A percentile compares a stretch with the other conserved stretches of the same genome.
Conservation (phyloP, 1,140 invertebrate genomes). For the Aethina tumida region DNA sequence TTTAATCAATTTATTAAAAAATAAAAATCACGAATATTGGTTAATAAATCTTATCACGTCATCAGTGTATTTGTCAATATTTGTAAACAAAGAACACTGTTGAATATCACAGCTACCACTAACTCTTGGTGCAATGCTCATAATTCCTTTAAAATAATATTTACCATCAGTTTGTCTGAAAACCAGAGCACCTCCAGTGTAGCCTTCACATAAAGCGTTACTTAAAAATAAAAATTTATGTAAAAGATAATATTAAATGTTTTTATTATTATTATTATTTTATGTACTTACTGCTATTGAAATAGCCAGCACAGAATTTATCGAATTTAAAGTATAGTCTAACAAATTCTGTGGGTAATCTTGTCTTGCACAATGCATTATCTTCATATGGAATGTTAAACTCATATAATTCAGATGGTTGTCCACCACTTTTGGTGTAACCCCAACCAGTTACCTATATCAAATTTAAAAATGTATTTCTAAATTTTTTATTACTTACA, state of each 20-base stretch:
- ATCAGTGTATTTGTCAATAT: conserved; percentile 14
- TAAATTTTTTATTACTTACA: conserved; percentile 9
- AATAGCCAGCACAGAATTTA: conserved; percentile 25
- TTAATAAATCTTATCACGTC: too few relatives aligned
- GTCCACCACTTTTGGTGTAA: conserved; percentile 13
- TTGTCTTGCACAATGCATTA: conserved; percentile 9
- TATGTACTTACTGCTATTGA: conserved; percentile 24
- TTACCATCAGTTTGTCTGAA: conserved; percentile 10
- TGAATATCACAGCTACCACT: conserved; percentile 16
- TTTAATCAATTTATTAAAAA: too few relatives aligned
- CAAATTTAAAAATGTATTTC: conserved; percentile 2
- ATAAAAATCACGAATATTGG: too few relatives aligned
- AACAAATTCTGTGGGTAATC: conserved; percentile 15
- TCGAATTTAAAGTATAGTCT: conserved; percentile 14
- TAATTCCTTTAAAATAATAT: conserved; percentile 22
- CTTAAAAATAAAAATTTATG: conserved; percentile 18
- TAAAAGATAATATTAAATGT: neutral
- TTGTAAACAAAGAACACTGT: conserved; percentile 20
- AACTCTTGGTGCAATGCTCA: conserved; percentile 10
- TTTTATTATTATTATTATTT: neutral
- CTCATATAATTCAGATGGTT: conserved; percentile 19
- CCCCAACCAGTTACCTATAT: conserved; percentile 26
- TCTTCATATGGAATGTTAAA: conserved; percentile 17
- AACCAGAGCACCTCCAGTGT: conserved; percentile 24
- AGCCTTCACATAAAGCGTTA: conserved; percentile 22